phyloP scores from a whole-genome alignment of 2,797 vertebrate genomes.

The Notamacropus eugenii region DNA sequence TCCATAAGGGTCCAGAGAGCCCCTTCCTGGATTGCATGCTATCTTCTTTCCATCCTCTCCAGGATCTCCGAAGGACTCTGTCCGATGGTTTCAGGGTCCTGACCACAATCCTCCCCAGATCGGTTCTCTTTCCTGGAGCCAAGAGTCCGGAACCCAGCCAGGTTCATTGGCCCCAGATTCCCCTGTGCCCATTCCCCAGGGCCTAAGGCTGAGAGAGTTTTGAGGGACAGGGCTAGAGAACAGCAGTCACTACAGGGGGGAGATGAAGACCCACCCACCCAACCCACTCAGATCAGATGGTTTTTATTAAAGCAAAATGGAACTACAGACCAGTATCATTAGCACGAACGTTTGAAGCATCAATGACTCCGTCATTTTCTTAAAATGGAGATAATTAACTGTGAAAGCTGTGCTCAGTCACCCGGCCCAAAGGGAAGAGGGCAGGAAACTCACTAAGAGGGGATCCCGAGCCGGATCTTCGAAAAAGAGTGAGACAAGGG shows the following conservation, averaged over 20 bases:
- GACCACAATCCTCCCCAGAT: background rate
- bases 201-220: background rate
- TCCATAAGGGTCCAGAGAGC: background rate
- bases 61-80: background rate
- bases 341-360: constrained; percentile 78
- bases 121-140: background rate
- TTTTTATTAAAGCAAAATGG: constrained; percentile 73
- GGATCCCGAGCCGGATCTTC: background rate
- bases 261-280: constrained; percentile 18
- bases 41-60: background rate
- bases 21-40: background rate
- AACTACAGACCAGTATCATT: constrained; percentile 68
- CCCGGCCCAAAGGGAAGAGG: background rate
- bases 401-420: constrained; percentile 21
- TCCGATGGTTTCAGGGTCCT: background rate
- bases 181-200: background rate
- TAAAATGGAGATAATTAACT: constrained; percentile 57
- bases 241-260: background rate
- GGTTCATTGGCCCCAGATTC: background rate
- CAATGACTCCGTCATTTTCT: constrained; percentile 68
- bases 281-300: constrained; percentile 75
- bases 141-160: background rate
- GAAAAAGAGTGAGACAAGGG: background rate
- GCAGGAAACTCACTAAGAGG: background rate
- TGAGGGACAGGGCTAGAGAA: background rate